A percentile compares a stretch with the other conserved stretches of the same genome.
Evolutionary conservation across 1,140 invertebrate species (phyloP).

Genomic region (Pentalonia nigronervosa): DNA sequence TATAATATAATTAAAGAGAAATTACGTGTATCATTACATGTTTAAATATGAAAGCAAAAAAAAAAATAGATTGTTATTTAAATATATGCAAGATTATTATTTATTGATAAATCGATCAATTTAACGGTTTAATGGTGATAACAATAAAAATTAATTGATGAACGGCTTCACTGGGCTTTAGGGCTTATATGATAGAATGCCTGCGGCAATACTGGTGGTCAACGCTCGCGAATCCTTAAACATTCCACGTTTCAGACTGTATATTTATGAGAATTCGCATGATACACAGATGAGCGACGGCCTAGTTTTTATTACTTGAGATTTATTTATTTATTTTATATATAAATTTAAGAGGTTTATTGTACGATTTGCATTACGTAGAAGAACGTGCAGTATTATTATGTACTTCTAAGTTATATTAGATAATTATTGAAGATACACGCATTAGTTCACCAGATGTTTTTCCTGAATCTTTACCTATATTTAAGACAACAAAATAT

Average conservation of each 20-base stretch:
- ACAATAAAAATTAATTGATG: slow-evolving; percentile 1
- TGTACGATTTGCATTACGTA: too few relatives aligned
- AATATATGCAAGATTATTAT: not conserved
- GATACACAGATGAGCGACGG: not conserved
- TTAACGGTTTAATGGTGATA: slow-evolving; percentile 8
- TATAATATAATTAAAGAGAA: not conserved
- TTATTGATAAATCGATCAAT: not conserved
- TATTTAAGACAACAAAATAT: too few relatives aligned
- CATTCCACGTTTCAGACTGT: not conserved
- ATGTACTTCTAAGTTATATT: too few relatives aligned
- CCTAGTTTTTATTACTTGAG: not conserved
- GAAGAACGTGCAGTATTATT: too few relatives aligned
- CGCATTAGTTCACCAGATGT: too few relatives aligned
- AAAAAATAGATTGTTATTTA: not conserved
- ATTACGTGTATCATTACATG: not conserved
- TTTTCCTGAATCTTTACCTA: too few relatives aligned
- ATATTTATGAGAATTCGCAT: not conserved
- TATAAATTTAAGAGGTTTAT: too few relatives aligned
- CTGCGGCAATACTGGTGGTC: not conserved
- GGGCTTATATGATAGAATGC: not conserved
- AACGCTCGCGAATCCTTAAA: not conserved
- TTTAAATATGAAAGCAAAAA: not conserved
- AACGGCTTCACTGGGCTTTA: not conserved
- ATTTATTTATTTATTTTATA: not conserved
- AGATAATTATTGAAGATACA: too few relatives aligned